Base-by-base conservation (phyloP, 2,113 vertebrate genomes). In the Helogale parvula region DNA sequence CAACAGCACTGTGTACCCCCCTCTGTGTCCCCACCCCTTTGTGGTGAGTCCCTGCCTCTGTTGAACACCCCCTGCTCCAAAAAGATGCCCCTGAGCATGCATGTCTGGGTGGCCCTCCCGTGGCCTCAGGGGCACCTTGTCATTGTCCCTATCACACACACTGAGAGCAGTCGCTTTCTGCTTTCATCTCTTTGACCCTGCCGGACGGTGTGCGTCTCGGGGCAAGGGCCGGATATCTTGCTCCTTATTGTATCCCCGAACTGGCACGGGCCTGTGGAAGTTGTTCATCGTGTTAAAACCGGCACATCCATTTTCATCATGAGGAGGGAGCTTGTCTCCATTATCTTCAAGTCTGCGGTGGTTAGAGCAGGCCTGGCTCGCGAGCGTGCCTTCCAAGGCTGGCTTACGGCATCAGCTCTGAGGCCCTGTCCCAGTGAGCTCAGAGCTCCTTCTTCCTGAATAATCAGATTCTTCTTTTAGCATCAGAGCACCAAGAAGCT, bases 401-500 rank as follows among this genome's bases (percentile, higher is more conserved):
- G 0, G 50, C 35, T 71, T 60, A 66, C 0, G 52, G 38, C 89
- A 16, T 69, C 79, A 35, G 33, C 68, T 79, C 23, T 1, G 15
- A 31, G 47, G 83, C 69, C 33, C 54, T 65, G 12, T 85, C 77
- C 57, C 71, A 68, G 5, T 14, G 27, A 65, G 66, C 66, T 89
- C 68, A 79, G 45, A 90, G 31, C 12, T 57, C 13, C 31, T 29
- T 89, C 81, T 45, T 84, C 27, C 54, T 19, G 16, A 92, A 15
- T 52, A 94, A 82, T 54, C 63, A 85, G 25, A 57, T 71, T 96
- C 89, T 80, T 92, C 54, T 95, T 82, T 87, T 76, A 93, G 93
- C 19, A 45, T 35, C 47, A 88, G 88, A 95, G 84, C 77, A 82
- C 19, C 41, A 86, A 71, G 66, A 83, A 76, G 25, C 85, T 86